A percentile compares a stretch with the other conserved stretches of the same genome.
These are phyloP conservation scores for Girardia tigrina DNA, from an alignment of 2,888 invertebrate species.

Conservation along the genomic window DNA sequence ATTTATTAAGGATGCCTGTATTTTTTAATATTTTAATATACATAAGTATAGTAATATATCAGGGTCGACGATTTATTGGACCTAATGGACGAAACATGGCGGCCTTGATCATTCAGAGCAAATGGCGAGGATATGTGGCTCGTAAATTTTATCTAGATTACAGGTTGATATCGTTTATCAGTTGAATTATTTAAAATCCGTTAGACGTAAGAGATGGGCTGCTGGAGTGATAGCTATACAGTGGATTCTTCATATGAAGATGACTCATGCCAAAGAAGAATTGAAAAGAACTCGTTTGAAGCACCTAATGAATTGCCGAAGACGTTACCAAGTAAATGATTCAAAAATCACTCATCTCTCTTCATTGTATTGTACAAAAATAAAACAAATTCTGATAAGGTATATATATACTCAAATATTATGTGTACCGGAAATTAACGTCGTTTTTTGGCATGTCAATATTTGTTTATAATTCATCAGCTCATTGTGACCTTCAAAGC, in stretches of 20 bases:
- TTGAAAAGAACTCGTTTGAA: conserved; percentile 42
- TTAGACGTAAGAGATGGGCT: conserved; percentile 48
- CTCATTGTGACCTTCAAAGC: no score
- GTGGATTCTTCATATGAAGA: conserved; percentile 49
- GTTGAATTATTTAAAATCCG: no score
- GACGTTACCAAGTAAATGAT: conserved; percentile 37
- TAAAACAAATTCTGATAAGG: no score
- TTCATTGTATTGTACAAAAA: no score
- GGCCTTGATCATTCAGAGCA: conserved; percentile 46
- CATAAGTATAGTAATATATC: neutral
- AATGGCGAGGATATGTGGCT: conserved; percentile 41
- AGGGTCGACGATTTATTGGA: conserved; percentile 46
- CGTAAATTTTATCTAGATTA: conserved; percentile 34
- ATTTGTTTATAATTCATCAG: no score
- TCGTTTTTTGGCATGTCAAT: no score
- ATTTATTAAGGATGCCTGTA: neutral
- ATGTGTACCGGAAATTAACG: no score
- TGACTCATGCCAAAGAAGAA: conserved; percentile 44
- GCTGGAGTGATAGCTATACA: conserved; percentile 49
- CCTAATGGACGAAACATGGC: conserved; percentile 43
- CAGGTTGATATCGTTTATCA: no score
- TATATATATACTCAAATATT: no score
- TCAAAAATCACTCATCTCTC: no score
- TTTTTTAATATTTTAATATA: neutral
- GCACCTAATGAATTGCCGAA: conserved; percentile 44